Base-by-base conservation (phyloP, 2,797 vertebrate species). In the Peromyscus melanophrys region DNA sequence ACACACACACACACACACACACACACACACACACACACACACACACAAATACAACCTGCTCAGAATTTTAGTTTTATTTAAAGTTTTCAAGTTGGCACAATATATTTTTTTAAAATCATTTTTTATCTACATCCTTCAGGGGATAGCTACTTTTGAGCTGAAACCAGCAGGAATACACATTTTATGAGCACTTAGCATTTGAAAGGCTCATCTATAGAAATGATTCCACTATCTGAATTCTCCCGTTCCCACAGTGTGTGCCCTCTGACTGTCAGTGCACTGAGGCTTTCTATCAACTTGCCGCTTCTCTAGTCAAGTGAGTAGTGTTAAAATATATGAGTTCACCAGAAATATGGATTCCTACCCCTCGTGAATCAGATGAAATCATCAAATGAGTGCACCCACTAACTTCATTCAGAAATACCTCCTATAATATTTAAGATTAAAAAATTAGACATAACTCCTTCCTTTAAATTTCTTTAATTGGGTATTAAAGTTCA, bases 21-120 rank as follows among this genome's bases (percentile, higher is more conserved):
- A 65, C 27, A 14, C 63, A 65, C 63, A 65, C 63, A 65, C 29
- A 67, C 63, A 65, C 67, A n/a, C 34, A 71, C 69, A 71, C 17
- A 71, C 61, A 65, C 27, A 14, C 63, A 65, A 4, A 5, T 14
- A 37, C 8, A 31, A 21, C 82, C 61, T 34, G 17, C 40, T 85
- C 40, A 49, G 61, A 49, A n/a, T 49, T 92, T 81, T 87, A 40
- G 69, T 78, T 55, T 93, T 93, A 73, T 71, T 91, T 82, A 59
- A 81, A 52, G 19, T 57, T 82, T 57, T 67, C 4, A 80, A 49
- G 37, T 43, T 59, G 63, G 17, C 29, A 21, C 40, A 23, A 17
- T 69, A 9, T 37, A 34, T 69, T 25, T 69, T 85, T 92, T 85
- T 40, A 27, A 46, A 75, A 37, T 52, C 27, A 75, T 71, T 95